These are phyloP conservation scores for Acanthiza pusilla DNA, from an alignment of 2,797 vertebrate genomes.

Conservation along the genomic window DNA sequence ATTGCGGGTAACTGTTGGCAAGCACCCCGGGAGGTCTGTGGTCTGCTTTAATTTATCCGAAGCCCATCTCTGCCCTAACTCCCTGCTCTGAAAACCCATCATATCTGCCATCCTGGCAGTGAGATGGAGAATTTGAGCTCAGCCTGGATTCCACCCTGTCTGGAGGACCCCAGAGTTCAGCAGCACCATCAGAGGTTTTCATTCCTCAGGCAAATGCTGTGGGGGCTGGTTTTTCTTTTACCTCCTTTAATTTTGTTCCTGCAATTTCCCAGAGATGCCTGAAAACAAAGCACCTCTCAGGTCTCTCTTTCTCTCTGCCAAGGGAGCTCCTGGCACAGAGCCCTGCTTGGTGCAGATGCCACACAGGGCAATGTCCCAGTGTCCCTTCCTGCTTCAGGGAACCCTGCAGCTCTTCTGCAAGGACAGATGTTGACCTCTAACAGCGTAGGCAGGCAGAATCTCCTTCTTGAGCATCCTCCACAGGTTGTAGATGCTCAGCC, in stretches of 20 bases:
- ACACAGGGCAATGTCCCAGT: not conserved
- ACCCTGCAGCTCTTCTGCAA: not conserved
- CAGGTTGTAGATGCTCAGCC: not conserved
- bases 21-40: not conserved
- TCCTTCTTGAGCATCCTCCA: not conserved
- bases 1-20: not conserved
- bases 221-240: not conserved
- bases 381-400: not conserved
- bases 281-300: not conserved
- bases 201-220: not conserved
- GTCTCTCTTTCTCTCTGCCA: not conserved
- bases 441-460: fast-evolving
- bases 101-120: not conserved
- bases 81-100: not conserved
- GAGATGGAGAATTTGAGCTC: not conserved
- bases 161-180: not conserved
- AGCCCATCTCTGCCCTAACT: not conserved
- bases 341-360: not conserved
- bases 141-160: not conserved
- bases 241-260: not conserved
- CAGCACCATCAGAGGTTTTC: not conserved
- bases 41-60: not conserved
- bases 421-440: not conserved
- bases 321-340: not conserved
- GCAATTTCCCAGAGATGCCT: not conserved